Conservation (phyloP, 1,140 invertebrate species). For the Penaeus chinensis region DNA sequence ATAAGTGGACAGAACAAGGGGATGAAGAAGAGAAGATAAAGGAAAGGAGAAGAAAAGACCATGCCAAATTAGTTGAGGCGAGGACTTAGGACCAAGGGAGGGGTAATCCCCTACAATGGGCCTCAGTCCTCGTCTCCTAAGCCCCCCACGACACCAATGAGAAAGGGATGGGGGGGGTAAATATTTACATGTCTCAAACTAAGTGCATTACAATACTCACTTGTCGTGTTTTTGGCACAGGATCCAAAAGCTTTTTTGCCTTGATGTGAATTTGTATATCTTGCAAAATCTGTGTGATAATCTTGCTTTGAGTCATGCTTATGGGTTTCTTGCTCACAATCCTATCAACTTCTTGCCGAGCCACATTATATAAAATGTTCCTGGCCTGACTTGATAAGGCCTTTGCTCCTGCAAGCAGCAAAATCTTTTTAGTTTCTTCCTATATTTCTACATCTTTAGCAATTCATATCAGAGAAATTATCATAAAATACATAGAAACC, state of each 20-base stretch:
- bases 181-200: no score
- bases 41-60: no score
- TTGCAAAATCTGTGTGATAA: conserved; percentile 31
- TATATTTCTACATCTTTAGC: background rate
- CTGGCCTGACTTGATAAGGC: background rate
- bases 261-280: conserved; percentile 29
- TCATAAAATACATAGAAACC: background rate
- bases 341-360: conserved; percentile 28
- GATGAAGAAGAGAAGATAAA: no score
- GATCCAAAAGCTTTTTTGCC: conserved; percentile 26
- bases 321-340: conserved; percentile 15
- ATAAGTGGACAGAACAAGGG: no score
- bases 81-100: no score
- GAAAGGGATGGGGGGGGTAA: no score
- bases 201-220: conserved; percentile 13
- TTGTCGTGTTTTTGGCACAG: conserved; percentile 44
- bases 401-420: conserved; percentile 39
- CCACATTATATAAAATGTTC: conserved; percentile 25
- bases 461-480: background rate
- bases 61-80: no score
- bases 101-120: no score
- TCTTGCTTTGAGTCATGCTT: background rate
- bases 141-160: no score
- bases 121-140: no score
- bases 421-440: background rate